Base-by-base conservation (phyloP, 2,888 invertebrate genomes). In the Cosmopolites sordidus region DNA sequence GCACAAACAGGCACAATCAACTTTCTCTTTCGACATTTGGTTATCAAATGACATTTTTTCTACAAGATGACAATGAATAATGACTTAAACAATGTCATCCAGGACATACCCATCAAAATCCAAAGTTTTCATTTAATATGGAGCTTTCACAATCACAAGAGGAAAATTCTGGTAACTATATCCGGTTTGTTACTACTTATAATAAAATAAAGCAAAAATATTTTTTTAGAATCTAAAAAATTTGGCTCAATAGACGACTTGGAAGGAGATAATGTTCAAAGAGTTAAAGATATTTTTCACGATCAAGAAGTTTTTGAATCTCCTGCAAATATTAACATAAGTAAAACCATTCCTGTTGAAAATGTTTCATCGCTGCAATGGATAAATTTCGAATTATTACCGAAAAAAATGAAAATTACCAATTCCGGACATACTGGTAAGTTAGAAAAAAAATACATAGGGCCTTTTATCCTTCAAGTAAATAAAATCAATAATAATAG, bases 381-480 rank as follows among this genome's bases (percentile, higher is more conserved):
- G 81, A 73, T 73, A 55, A 79, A 83, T 65, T 79, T 80, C 55
- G 79, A 83, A 27, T 67, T 78, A 1, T 73, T 71, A 40, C 84
- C 85, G 0, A 81, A 80, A 62, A 83, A 83, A 68, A 71, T 84
- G 56, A 84, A 84, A 67, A 54, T 86, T 14, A 81, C 81, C 0
- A 86, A 86, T 60, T 83, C 83, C n/a, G 85, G 85, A 48, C 79
- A 79, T 55, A 84, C 83, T 38, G 72, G 84, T 84, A 66, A n/a
- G n/a, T n/a, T n/a, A n/a, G n/a, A n/a, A n/a, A n/a, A n/a, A n/a
- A n/a, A n/a, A n/a, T n/a, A n/a, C n/a, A n/a, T n/a, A n/a, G n/a
- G n/a, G n/a, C n/a, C n/a, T n/a, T n/a, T n/a, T n/a, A n/a, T n/a
- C n/a, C n/a, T n/a, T n/a, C n/a, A n/a, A n/a, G n/a, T n/a, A n/a